A percentile compares a stretch with the other conserved stretches of the same genome.
These are phyloP conservation scores for Criorhina ranunculi DNA, from an alignment of 2,888 invertebrate genomes.

Conservation along the genomic window DNA sequence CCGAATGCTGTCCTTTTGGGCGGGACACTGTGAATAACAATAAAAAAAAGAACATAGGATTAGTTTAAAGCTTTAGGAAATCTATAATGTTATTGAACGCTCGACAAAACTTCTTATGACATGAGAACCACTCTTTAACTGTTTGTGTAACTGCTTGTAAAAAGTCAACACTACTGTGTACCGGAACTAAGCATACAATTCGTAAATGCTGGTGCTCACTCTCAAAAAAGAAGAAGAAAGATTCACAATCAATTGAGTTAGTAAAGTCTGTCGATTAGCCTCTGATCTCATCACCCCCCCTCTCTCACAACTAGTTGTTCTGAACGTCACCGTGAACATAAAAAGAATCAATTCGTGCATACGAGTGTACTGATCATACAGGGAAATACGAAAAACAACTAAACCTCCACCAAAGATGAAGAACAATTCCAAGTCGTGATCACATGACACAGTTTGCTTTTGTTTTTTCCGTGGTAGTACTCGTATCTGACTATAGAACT, in stretches of 20 bases:
- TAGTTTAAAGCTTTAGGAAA: background rate
- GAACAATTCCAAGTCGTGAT: conserved; percentile 75
- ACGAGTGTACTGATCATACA: conserved; percentile 47
- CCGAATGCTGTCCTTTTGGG: conserved; percentile 96
- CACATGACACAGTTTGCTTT: conserved; percentile 61
- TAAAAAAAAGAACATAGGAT: conserved; percentile 30
- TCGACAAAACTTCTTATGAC: too few relatives aligned
- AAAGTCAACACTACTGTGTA: too few relatives aligned
- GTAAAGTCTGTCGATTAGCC: conserved; percentile 57
- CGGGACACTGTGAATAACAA: conserved; percentile 89
- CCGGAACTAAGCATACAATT: too few relatives aligned
- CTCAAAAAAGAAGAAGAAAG: background rate
- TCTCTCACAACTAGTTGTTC: conserved; percentile 14
- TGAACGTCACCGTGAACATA: conserved; percentile 47
- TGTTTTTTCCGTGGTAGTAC: conserved; percentile 17
- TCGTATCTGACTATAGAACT: conserved; percentile 11
- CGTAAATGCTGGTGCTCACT: background rate
- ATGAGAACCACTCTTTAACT: too few relatives aligned
- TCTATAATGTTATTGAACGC: too few relatives aligned
- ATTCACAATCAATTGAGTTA: conserved; percentile 59
- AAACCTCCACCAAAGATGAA: conserved; percentile 41
- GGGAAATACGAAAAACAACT: conserved; percentile 12
- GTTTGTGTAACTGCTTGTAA: too few relatives aligned
- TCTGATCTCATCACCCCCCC: conserved; percentile 33
- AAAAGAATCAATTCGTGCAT: conserved; percentile 68